These are phyloP conservation scores for Synergus umbraculus DNA, from an alignment of 2,888 invertebrate genomes.

Conservation along the genomic window DNA sequence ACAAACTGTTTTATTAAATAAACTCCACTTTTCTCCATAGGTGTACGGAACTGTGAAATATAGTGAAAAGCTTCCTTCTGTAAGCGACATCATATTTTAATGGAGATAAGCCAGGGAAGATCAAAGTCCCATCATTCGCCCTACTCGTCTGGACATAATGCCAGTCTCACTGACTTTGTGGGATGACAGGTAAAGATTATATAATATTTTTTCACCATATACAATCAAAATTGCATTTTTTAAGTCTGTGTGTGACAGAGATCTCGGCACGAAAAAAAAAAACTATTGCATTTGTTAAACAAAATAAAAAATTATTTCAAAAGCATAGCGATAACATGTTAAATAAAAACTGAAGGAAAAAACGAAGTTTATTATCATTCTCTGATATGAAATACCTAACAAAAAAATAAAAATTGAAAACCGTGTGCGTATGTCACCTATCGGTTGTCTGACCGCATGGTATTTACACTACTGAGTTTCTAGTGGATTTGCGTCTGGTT, in stretches of 20 bases:
- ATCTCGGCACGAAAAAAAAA: too few relatives aligned
- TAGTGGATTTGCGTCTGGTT: background rate
- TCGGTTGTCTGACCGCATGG: background rate
- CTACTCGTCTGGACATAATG: slow-evolving; percentile 15
- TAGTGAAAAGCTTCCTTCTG: background rate
- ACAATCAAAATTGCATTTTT: background rate
- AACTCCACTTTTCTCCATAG: too few relatives aligned
- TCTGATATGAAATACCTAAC: too few relatives aligned
- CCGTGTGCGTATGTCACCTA: background rate
- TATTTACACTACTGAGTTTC: background rate
- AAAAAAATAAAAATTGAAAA: too few relatives aligned
- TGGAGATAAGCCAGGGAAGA: background rate
- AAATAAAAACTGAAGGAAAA: too few relatives aligned
- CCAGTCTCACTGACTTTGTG: background rate
- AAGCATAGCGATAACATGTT: too few relatives aligned
- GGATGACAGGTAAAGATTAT: background rate
- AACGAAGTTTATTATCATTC: too few relatives aligned
- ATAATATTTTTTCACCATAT: background rate
- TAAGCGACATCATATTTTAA: slow-evolving; percentile 3
- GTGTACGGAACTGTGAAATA: slow-evolving; percentile 9
- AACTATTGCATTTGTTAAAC: too few relatives aligned
- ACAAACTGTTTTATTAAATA: too few relatives aligned
- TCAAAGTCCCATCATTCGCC: slow-evolving; percentile 36
- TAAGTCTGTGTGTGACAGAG: background rate
- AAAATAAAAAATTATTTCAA: too few relatives aligned